Conservation (phyloP, 2,797 vertebrate genomes). For the Momotus momota region DNA sequence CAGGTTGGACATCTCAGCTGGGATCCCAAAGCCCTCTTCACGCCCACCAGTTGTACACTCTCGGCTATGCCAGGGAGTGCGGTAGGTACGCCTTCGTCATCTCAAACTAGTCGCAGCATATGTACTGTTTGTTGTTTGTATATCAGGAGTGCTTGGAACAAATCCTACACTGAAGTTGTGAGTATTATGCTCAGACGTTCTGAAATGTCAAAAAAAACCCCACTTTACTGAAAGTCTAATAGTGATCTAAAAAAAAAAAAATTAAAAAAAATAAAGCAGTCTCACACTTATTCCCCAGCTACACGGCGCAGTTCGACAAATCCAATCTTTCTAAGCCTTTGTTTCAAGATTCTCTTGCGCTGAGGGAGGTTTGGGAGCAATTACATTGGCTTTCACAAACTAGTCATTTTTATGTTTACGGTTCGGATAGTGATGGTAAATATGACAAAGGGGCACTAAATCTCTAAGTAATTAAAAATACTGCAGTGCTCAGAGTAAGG, state of each 20-base stretch:
- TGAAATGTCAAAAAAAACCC: background rate
- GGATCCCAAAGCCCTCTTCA: background rate
- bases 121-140: accelerated
- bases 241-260: background rate
- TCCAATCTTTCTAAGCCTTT: background rate
- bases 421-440: slow-evolving; percentile 37
- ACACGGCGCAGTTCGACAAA: background rate
- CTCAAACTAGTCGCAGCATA: background rate
- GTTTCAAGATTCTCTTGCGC: slow-evolving; percentile 25
- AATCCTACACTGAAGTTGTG: background rate
- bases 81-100: background rate
- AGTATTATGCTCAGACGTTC: background rate
- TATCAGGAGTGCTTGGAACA: background rate
- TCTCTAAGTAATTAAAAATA: slow-evolving; percentile 11
- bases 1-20: background rate
- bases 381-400: slow-evolving; percentile 30
- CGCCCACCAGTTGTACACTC: background rate
- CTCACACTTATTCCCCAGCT: background rate
- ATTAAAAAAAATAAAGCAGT: background rate
- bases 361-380: slow-evolving; percentile 19
- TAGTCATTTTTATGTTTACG: slow-evolving; percentile 6
- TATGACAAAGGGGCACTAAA: slow-evolving; percentile 42
- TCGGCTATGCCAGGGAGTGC: background rate
- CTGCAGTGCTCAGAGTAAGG: background rate
- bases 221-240: background rate